These are phyloP conservation scores for Sebastes miniatus DNA, from an alignment of 2,797 vertebrate species.

Conservation along the genomic window DNA sequence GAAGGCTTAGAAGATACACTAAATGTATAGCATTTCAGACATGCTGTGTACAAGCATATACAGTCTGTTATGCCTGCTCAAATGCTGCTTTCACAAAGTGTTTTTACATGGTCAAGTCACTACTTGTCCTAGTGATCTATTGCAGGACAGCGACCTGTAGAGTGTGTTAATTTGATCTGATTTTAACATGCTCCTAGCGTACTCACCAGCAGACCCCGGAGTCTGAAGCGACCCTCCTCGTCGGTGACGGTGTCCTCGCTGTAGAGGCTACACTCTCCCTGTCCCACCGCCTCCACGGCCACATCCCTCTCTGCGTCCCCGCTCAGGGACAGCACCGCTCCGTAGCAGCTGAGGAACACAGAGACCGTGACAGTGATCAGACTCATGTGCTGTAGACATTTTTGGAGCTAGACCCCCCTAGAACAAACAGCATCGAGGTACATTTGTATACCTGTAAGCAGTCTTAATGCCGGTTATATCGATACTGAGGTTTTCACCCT, in stretches of 20 bases:
- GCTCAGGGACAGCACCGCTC: constrained; percentile 92
- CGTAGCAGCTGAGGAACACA: constrained; percentile 87
- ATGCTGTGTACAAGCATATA: background rate
- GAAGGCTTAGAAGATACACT: background rate
- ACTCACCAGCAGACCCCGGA: constrained; percentile 94
- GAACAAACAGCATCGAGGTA: background rate
- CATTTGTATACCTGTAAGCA: constrained; percentile 89
- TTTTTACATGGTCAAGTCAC: background rate
- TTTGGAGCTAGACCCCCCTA: background rate
- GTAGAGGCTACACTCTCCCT: constrained; percentile 91
- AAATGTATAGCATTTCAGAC: background rate
- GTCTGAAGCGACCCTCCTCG: constrained; percentile 93
- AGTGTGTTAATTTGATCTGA: background rate
- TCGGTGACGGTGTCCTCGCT: constrained; percentile 96
- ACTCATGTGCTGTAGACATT: background rate
- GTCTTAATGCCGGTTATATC: constrained; percentile 93
- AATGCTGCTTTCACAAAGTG: background rate
- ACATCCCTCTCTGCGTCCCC: constrained; percentile 95
- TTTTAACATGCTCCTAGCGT: background rate
- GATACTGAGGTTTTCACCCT: constrained; percentile 94
- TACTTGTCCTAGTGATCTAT: background rate
- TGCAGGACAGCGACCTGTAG: background rate
- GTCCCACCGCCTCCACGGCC: constrained; percentile 93
- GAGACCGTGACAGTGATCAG: background rate
- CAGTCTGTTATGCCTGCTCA: background rate